These are phyloP conservation scores for Anisognathus igniventris DNA, from an alignment of 2,797 vertebrate genomes.

Conservation along the genomic window DNA sequence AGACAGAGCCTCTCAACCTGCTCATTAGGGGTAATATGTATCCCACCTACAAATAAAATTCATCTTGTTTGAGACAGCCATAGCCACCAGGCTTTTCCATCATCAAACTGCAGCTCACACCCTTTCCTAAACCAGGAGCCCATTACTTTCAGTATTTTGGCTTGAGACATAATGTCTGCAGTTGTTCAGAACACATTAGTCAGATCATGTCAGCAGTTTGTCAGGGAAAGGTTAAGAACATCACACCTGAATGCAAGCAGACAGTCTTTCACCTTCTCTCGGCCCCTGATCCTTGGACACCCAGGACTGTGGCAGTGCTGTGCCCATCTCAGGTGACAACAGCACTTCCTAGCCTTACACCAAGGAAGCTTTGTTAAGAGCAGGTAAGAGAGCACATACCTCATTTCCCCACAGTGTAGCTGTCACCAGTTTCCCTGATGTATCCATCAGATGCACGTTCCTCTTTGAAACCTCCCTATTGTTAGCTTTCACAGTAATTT, in stretches of 20 bases:
- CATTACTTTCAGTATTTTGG: background rate
- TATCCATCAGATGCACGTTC: conserved; percentile 88
- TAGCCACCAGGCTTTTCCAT: background rate
- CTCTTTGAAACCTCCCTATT: conserved; percentile 92
- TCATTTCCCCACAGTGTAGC: conserved; percentile 93
- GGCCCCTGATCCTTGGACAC: background rate
- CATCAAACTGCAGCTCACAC: background rate
- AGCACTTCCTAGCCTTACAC: background rate
- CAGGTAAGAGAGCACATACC: conserved; percentile 75
- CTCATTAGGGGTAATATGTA: background rate
- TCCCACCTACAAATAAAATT: background rate
- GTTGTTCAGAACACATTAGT: conserved; percentile 58
- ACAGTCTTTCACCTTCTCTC: conserved; percentile 43
- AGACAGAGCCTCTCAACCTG: background rate
- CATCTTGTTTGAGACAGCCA: background rate
- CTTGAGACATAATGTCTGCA: conserved; percentile 19
- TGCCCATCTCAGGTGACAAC: background rate
- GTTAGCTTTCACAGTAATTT: conserved; percentile 87
- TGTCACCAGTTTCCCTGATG: conserved; percentile 86
- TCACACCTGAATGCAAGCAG: conserved; percentile 57
- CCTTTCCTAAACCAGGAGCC: background rate
- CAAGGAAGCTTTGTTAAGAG: background rate
- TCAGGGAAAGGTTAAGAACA: conserved; percentile 48
- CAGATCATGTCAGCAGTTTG: conserved; percentile 58
- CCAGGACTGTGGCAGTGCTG: background rate